Evolutionary conservation across 2,888 invertebrate species (phyloP).

Genomic region (Ctena decussata): DNA sequence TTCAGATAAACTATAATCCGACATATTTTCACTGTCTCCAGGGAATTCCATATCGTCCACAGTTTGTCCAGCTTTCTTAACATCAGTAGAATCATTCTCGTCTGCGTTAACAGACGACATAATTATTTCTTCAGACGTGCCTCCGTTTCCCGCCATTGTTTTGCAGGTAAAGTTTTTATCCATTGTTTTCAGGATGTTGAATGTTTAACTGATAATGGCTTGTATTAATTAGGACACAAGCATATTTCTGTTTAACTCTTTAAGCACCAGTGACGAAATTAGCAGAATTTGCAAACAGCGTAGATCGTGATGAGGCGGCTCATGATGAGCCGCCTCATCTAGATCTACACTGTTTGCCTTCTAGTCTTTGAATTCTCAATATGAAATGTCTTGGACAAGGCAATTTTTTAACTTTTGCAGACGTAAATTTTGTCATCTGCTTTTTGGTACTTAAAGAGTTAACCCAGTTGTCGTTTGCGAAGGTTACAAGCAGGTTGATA

Average conservation of each 20-base stretch:
- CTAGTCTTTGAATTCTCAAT: too few relatives aligned
- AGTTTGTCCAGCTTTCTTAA: not conserved
- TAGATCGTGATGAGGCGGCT: too few relatives aligned
- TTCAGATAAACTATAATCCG: conserved; percentile 53
- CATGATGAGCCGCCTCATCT: too few relatives aligned
- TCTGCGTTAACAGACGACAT: conserved; percentile 18
- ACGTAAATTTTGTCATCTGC: too few relatives aligned
- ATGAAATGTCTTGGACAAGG: too few relatives aligned
- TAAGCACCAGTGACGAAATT: too few relatives aligned
- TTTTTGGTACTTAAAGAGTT: too few relatives aligned
- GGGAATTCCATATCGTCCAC: not conserved
- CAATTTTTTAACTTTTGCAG: too few relatives aligned
- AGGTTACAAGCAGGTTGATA: not conserved
- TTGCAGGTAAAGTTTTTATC: conserved; percentile 9
- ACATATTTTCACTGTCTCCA: conserved; percentile 10
- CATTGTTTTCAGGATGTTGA: conserved; percentile 3
- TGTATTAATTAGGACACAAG: conserved; percentile 1
- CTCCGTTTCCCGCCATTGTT: conserved; percentile 44
- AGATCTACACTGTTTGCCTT: too few relatives aligned
- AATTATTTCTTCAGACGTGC: conserved; percentile 32
- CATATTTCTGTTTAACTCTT: conserved; percentile 6
- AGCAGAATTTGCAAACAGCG: too few relatives aligned
- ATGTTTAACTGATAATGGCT: not conserved
- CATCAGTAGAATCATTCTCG: not conserved
- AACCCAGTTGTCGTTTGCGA: conserved; percentile 1